Percentiles rank a stretch among this genome's conserved stretches.
These are phyloP conservation scores for Sciurus vulgaris DNA, from an alignment of 2,797 vertebrate genomes.

Conservation along the genomic window DNA sequence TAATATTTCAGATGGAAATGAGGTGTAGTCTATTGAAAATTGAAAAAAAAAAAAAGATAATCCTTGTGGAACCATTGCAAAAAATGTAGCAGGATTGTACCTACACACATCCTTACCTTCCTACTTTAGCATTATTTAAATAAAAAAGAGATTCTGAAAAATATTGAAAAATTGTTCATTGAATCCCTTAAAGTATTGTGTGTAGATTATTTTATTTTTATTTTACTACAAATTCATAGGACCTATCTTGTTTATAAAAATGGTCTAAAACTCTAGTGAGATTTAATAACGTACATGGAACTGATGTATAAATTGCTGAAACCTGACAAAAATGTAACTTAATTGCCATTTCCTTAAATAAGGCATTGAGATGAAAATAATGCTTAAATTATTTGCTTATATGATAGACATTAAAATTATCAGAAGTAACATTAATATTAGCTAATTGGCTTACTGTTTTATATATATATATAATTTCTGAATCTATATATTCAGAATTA, in stretches of 20 bases:
- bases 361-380: background rate
- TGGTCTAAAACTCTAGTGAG: background rate
- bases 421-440: constrained; percentile 8
- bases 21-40: background rate
- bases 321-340: background rate
- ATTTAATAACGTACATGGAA: background rate
- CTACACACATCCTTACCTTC: background rate
- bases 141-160: background rate
- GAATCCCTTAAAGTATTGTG: background rate
- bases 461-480: background rate
- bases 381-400: background rate
- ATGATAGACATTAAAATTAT: background rate
- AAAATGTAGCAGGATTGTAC: background rate
- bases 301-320: constrained; percentile 5
- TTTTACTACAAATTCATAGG: background rate
- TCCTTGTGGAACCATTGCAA: background rate
- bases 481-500: background rate
- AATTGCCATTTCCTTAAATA: background rate
- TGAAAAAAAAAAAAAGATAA: background rate
- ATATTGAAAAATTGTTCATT: background rate
- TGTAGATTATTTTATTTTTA: background rate
- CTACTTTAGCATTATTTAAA: background rate
- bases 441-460: background rate
- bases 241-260: background rate
- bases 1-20: background rate